phyloP scores from a whole-genome alignment of 2,888 invertebrate species.

The Invenusta paracnida region DNA sequence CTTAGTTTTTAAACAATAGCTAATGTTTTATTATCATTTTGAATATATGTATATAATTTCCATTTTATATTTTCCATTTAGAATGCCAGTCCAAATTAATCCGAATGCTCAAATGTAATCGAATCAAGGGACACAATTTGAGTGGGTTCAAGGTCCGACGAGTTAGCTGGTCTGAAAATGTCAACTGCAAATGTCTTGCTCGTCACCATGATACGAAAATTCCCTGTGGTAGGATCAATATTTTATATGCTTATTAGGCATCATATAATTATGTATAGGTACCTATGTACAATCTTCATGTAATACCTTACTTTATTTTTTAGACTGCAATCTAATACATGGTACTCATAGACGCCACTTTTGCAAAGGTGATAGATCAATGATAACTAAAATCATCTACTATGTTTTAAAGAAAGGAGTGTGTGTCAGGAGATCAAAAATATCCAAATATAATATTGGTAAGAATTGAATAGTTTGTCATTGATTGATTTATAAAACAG shows the following conservation, averaged over 20 bases:
- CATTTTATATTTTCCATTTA: not conserved
- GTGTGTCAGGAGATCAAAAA: conserved; percentile 27
- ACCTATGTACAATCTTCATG: not conserved
- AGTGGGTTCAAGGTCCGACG: not conserved
- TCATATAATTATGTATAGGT: not conserved
- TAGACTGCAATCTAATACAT: conserved; percentile 36
- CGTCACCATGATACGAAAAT: not conserved
- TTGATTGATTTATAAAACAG: not conserved
- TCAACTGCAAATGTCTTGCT: conserved; percentile 31
- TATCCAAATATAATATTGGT: conserved; percentile 32
- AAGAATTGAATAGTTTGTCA: too few relatives aligned
- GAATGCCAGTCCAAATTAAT: not conserved
- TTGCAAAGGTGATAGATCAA: not conserved
- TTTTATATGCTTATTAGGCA: not conserved
- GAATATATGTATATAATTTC: not conserved
- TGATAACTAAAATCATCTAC: conserved; percentile 20
- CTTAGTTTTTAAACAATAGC: too few relatives aligned
- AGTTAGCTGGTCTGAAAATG: conserved; percentile 29
- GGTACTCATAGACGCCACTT: not conserved
- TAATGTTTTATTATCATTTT: not conserved
- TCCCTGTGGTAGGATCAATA: conserved; percentile 27
- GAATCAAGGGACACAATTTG: not conserved
- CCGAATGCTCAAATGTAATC: not conserved
- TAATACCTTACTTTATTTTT: not conserved
- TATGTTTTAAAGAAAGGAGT: not conserved